A percentile compares a stretch with the other conserved stretches of the same genome.
These are phyloP conservation scores for Tursiops truncatus DNA, from an alignment of 2,113 vertebrate genomes.

Conservation along the genomic window DNA sequence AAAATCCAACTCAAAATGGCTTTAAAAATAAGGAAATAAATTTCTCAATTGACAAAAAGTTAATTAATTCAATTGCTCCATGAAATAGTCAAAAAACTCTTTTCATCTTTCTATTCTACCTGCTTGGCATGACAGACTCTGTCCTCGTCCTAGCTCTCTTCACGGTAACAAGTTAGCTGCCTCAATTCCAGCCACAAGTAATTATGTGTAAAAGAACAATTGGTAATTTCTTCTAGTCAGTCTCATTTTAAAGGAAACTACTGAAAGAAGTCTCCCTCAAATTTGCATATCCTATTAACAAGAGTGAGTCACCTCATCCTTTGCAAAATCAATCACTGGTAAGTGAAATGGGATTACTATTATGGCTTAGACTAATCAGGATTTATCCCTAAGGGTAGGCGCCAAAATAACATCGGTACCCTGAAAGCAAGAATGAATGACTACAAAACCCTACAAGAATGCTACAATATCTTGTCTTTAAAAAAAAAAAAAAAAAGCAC, in stretches of 20 bases:
- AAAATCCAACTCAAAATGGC: background rate
- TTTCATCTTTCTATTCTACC: constrained; percentile 10
- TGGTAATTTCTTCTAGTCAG: background rate
- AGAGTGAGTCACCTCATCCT: background rate
- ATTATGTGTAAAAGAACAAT: background rate
- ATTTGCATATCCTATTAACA: background rate
- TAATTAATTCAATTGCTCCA: background rate
- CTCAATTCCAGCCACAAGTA: background rate
- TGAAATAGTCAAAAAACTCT: constrained; percentile 2
- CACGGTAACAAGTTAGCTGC: background rate
- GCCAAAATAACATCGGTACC: background rate
- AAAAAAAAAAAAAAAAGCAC: background rate
- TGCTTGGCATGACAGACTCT: background rate
- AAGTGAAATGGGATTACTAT: background rate
- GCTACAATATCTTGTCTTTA: background rate
- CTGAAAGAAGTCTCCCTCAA: background rate
- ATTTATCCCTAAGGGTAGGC: background rate
- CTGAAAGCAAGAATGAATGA: constrained; percentile 16
- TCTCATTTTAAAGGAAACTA: constrained; percentile 25
- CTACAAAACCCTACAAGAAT: background rate
- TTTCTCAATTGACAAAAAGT: background rate
- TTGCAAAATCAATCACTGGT: constrained; percentile 8
- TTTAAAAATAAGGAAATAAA: constrained; percentile 7
- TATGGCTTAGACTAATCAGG: background rate
- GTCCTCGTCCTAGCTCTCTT: background rate